A percentile compares a stretch with the other conserved stretches of the same genome.
These are phyloP conservation scores for Peromyscus aztecus DNA, from an alignment of 2,797 vertebrate genomes.

Conservation along the genomic window DNA sequence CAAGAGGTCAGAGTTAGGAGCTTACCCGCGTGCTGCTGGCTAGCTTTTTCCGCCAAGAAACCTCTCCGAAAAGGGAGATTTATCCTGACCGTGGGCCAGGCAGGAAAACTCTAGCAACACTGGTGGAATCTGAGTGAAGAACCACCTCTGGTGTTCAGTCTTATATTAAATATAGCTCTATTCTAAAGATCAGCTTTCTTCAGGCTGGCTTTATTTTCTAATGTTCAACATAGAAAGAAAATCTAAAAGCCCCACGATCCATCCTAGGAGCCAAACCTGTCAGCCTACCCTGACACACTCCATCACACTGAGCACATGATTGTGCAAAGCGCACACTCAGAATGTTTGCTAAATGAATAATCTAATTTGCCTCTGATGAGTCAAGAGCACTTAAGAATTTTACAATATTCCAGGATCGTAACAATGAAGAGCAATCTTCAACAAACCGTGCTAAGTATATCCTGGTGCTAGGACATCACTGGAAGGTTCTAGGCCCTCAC, in stretches of 20 bases:
- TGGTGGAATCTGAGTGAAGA: not conserved
- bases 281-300: not conserved
- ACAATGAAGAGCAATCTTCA: constrained; percentile 30
- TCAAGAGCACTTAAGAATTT: constrained; percentile 63
- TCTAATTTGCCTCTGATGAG: constrained; percentile 65
- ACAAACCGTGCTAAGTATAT: constrained; percentile 63
- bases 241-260: not conserved
- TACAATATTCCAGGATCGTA: constrained; percentile 54
- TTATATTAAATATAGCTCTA: not conserved
- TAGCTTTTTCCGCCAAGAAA: too few relatives aligned
- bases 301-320: not conserved
- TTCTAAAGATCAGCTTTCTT: not conserved
- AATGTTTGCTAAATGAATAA: constrained; percentile 68
- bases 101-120: too few relatives aligned
- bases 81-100: too few relatives aligned
- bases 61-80: too few relatives aligned
- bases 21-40: too few relatives aligned
- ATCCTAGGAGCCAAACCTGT: not conserved
- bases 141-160: not conserved
- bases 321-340: not conserved
- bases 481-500: not conserved
- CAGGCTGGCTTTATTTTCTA: not conserved
- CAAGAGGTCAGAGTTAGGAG: too few relatives aligned
- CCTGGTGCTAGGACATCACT: not conserved
- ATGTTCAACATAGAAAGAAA: not conserved